Evolutionary conservation across 2,113 vertebrate species (phyloP).

Genomic region (Phalacrocorax brasilianus): DNA sequence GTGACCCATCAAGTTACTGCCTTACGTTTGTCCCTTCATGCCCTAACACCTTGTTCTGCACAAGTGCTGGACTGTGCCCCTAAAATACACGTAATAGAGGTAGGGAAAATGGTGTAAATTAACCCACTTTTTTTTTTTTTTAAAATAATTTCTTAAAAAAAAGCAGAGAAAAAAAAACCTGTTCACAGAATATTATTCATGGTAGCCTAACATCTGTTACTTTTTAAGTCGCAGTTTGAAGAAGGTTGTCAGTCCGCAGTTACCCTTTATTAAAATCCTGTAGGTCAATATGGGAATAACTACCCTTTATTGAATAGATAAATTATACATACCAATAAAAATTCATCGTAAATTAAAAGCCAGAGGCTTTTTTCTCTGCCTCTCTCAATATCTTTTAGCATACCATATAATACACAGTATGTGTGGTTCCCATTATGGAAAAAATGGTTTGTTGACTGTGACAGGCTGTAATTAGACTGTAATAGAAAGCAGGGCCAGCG

Average conservation of each 20-base stretch:
- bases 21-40: neutral
- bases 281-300: constrained; percentile 7
- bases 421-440: neutral
- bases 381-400: neutral
- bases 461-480: constrained; percentile 25
- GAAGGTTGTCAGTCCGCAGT: neutral
- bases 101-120: neutral
- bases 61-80: neutral
- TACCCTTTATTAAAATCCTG: constrained; percentile 19
- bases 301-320: neutral
- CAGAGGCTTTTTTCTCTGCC: neutral
- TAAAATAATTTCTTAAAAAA: neutral
- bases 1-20: neutral
- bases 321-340: neutral
- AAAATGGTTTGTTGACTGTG: neutral
- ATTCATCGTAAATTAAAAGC: neutral
- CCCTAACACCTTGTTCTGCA: neutral
- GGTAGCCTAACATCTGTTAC: neutral
- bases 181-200: neutral
- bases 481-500: neutral
- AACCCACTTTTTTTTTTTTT: too few relatives aligned
- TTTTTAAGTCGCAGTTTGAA: neutral
- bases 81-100: neutral
- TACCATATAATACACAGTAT: neutral
- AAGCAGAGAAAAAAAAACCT: neutral